These are phyloP conservation scores for Anticlea derivata DNA, from an alignment of 2,888 invertebrate genomes.

Conservation along the genomic window DNA sequence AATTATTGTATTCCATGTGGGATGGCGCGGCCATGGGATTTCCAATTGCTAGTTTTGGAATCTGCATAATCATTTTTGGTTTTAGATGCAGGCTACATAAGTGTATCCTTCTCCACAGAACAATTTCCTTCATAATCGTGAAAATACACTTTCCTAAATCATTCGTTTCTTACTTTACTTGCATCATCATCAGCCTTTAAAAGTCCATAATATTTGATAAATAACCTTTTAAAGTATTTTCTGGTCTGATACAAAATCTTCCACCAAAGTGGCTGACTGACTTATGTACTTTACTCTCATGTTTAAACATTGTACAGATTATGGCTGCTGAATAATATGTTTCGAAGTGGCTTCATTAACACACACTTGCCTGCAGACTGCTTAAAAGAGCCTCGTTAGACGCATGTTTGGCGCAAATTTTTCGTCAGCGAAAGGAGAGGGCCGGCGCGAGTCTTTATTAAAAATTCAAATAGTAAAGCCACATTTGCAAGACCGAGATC, in stretches of 20 bases:
- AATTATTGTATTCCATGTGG: too few species aligned
- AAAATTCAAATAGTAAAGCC: slow-evolving; percentile 54
- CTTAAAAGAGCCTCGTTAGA: slow-evolving; percentile 42
- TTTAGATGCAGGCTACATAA: too few species aligned
- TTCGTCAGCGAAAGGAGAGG: slow-evolving; percentile 44
- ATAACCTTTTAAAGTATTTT: neutral
- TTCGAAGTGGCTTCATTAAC: slow-evolving; percentile 46
- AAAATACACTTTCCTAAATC: too few species aligned
- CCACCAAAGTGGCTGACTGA: neutral
- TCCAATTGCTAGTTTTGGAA: too few species aligned
- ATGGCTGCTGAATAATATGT: slow-evolving; percentile 22
- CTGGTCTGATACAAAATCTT: neutral
- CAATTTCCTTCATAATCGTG: too few species aligned
- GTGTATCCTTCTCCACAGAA: too few species aligned
- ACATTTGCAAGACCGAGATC: neutral
- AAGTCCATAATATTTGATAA: too few species aligned
- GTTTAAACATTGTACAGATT: slow-evolving; percentile 27
- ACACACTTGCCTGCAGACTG: slow-evolving; percentile 41
- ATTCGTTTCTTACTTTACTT: too few species aligned
- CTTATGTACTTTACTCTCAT: slow-evolving; percentile 17
- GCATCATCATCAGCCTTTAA: too few species aligned
- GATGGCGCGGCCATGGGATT: too few species aligned
- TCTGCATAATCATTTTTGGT: too few species aligned
- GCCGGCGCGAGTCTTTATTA: slow-evolving; percentile 51
- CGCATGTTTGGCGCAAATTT: slow-evolving; percentile 49